Evolutionary conservation across 2,888 invertebrate species (phyloP), one percentile per base, ranked within the genome.

Genomic region (Tribolium freemani): DNA sequence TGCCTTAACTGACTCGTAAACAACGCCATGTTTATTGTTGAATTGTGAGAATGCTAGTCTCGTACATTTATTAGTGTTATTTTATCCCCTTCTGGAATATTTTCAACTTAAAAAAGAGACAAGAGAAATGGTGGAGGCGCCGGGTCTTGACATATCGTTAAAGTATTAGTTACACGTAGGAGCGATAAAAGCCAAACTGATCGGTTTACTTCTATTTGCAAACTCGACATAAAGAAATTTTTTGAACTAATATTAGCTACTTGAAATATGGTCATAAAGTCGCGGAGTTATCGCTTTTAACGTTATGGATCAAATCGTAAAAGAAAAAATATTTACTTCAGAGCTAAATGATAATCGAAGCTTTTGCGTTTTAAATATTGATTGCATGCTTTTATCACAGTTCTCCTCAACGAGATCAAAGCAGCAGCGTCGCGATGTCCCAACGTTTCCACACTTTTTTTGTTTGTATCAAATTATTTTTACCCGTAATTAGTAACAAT

Each of bases 1-100:
- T 38, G 21, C n/a, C 8, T 66, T 45, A 66, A 53, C 66, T 13
- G 54, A 20, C 53, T 63, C 63, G 63, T 63, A 63, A 63, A 63
- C 63, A 63, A 61, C 44, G 30, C 21, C n/a, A 48, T 46, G 9
- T 11, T 21, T 11, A 63, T 13, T 38, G 63, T 63, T 46, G 54
- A 54, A 30, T 16, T 51, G 51, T 50, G 30, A 46, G 31, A 38
- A 44, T 16, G 44, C 13, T 46, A 26, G 31, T 31, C 11, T 63
- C 51, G 30, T 51, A 63, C 38, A 20, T 63, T 63, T 60, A 60
- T 46, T 60, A 60, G 16, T 20, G 44, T 60, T 60, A n/a, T 46
- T 45, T 31, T 10, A 26, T 30, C 30, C 56, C 3, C 38, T 38
- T 38, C 8, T 8, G 9, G 8, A 38, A 38, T 38, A 38, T 38